Percentiles rank a stretch among this genome's conserved stretches.
phyloP scores from a whole-genome alignment of 2,888 invertebrate species.

The Furcula furcula region DNA sequence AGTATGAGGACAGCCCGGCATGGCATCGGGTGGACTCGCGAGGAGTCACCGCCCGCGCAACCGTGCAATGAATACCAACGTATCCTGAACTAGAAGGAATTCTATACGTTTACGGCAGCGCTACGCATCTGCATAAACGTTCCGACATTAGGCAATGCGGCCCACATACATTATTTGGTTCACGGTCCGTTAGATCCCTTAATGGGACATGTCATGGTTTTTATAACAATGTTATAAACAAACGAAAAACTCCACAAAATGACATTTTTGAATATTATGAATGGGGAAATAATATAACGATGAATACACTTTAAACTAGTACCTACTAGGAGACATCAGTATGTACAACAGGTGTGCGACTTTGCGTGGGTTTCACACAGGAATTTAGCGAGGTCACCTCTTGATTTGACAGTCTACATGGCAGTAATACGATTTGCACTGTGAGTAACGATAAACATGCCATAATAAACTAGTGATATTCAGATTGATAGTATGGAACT shows the following conservation, averaged over 20 bases:
- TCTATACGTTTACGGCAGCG: constrained; percentile 53
- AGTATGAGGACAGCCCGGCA: constrained; percentile 49
- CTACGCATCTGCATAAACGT: constrained; percentile 57
- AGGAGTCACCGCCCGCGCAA: constrained; percentile 72
- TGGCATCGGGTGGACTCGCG: constrained; percentile 64
- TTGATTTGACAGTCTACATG: constrained; percentile 15
- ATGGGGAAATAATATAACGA: too few species aligned
- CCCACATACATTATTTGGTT: constrained; percentile 65
- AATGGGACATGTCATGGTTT: constrained; percentile 38
- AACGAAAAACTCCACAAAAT: background rate
- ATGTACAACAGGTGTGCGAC: constrained; percentile 47
- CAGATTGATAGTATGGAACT: too few species aligned
- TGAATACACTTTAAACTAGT: too few species aligned
- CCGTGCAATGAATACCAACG: constrained; percentile 70
- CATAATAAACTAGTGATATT: too few species aligned
- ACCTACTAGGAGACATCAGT: background rate
- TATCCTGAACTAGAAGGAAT: constrained; percentile 52
- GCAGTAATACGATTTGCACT: constrained; percentile 8
- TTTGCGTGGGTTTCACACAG: constrained; percentile 39
- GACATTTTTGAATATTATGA: background rate
- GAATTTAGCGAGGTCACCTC: constrained; percentile 24
- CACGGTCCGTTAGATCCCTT: constrained; percentile 62
- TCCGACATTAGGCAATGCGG: constrained; percentile 63
- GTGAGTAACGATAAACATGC: constrained; percentile 5
- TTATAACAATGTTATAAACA: constrained; percentile 22